Conservation (phyloP, 2,113 vertebrate species). For the Emberiza fucata region DNA sequence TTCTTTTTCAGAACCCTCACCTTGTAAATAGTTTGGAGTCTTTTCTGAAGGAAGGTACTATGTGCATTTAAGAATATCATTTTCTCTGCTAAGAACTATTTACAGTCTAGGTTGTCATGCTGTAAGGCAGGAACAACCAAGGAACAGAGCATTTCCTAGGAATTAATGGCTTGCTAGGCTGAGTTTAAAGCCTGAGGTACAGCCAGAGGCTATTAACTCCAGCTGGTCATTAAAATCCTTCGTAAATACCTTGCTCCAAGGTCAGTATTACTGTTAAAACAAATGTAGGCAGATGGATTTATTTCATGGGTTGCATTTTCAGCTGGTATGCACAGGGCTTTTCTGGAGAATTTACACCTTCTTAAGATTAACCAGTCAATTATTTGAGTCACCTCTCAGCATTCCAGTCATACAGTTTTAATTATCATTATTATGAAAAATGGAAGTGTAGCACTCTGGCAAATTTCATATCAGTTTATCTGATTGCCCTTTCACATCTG, state of each 20-base stretch:
- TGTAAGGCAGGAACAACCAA: constrained; percentile 35
- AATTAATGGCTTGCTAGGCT: constrained; percentile 51
- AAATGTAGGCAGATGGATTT: constrained; percentile 53
- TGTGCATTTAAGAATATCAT: not conserved
- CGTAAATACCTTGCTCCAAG: constrained; percentile 40
- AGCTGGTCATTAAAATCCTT: constrained; percentile 61
- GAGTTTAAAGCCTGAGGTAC: constrained; percentile 36
- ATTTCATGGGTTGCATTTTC: constrained; percentile 37
- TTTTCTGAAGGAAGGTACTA: not conserved
- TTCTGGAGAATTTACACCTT: constrained; percentile 50
- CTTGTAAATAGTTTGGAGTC: not conserved
- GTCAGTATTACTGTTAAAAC: constrained; percentile 46
- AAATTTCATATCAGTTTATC: not conserved
- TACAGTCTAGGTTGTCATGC: constrained; percentile 9
- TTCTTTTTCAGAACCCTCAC: not conserved
- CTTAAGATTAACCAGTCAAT: constrained; percentile 5
- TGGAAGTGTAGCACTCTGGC: not conserved
- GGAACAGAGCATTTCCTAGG: constrained; percentile 52
- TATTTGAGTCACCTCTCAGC: not conserved
- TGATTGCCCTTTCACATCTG: not conserved
- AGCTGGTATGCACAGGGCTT: constrained; percentile 18
- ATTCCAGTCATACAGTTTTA: not conserved
- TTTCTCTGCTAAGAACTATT: constrained; percentile 19
- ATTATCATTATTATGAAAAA: constrained; percentile 4
- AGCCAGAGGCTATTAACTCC: constrained; percentile 57